These are phyloP conservation scores for Varecia variegata DNA, from an alignment of 2,797 vertebrate genomes.

Conservation along the genomic window DNA sequence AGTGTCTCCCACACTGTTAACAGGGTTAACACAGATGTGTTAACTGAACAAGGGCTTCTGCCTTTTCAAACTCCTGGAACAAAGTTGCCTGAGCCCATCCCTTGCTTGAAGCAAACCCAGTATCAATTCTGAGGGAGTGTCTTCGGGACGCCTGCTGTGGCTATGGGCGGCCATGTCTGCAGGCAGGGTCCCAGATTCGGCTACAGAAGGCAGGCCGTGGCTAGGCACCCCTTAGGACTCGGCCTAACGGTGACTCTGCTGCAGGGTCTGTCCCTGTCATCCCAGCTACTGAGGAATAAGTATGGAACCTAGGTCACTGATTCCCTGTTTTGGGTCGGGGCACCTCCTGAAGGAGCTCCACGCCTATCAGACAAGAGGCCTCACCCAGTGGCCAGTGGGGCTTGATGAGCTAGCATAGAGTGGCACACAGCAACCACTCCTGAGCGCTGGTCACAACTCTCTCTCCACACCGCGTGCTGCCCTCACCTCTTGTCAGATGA, in stretches of 20 bases:
- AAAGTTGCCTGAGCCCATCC: not conserved
- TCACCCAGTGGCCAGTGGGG: too few species aligned
- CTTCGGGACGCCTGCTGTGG: rapidly evolving
- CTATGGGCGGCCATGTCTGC: rapidly evolving
- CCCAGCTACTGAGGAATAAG: not conserved
- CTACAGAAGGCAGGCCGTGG: rapidly evolving
- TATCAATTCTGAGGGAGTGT: not conserved
- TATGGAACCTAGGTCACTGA: not conserved
- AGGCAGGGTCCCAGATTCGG: rapidly evolving
- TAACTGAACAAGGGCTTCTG: not conserved
- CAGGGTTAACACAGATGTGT: not conserved
- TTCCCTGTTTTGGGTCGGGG: not conserved
- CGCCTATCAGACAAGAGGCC: not conserved
- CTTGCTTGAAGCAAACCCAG: not conserved
- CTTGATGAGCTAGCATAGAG: not conserved
- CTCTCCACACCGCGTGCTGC: rapidly evolving
- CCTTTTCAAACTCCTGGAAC: not conserved
- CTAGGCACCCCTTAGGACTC: not conserved
- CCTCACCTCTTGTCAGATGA: rapidly evolving
- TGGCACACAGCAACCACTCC: not conserved
- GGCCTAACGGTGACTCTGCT: not conserved
- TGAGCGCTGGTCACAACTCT: not conserved
- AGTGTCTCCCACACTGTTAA: too few species aligned
- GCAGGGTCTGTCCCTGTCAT: not conserved
- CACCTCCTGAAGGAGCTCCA: not conserved